Percentiles rank a stretch among this genome's conserved stretches.
These are phyloP conservation scores for Argyra leucocephala DNA, from an alignment of 2,888 invertebrate genomes.

Conservation along the genomic window DNA sequence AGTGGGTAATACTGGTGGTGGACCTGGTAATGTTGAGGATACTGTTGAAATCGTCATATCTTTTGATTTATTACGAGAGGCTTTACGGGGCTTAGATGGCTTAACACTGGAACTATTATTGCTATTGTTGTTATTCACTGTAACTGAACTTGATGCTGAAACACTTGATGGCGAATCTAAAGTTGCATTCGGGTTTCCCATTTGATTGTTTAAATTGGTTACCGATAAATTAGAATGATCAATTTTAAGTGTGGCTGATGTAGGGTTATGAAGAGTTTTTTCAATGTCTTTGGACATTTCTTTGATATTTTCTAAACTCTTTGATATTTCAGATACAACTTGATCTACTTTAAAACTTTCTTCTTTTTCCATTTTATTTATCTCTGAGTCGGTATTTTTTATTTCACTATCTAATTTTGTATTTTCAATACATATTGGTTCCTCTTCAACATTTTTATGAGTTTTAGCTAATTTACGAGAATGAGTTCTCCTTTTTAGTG, in stretches of 20 bases:
- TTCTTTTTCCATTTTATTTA: neutral
- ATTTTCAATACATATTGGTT: slow-evolving; percentile 32
- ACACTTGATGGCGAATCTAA: neutral
- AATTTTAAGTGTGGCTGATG: neutral
- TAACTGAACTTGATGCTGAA: neutral
- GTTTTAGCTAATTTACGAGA: neutral
- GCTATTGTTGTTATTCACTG: neutral
- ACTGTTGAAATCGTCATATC: neutral
- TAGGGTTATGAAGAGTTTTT: slow-evolving; percentile 2
- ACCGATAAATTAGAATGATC: neutral
- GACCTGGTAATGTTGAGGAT: neutral
- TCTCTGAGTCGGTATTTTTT: neutral
- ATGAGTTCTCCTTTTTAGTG: neutral
- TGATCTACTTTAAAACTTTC: neutral
- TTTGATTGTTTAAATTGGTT: neutral
- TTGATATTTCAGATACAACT: slow-evolving; percentile 8
- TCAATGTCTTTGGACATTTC: slow-evolving; percentile 9
- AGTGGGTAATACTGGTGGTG: neutral
- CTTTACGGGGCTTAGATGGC: neutral
- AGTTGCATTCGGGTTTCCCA: neutral
- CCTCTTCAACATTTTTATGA: neutral
- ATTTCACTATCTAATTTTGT: slow-evolving; percentile 36
- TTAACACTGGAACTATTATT: neutral
- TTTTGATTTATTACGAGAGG: neutral
- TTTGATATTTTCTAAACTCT: slow-evolving; percentile 11